Conservation (phyloP, 2,113 vertebrate genomes). For the Anthoscopus minutus region DNA sequence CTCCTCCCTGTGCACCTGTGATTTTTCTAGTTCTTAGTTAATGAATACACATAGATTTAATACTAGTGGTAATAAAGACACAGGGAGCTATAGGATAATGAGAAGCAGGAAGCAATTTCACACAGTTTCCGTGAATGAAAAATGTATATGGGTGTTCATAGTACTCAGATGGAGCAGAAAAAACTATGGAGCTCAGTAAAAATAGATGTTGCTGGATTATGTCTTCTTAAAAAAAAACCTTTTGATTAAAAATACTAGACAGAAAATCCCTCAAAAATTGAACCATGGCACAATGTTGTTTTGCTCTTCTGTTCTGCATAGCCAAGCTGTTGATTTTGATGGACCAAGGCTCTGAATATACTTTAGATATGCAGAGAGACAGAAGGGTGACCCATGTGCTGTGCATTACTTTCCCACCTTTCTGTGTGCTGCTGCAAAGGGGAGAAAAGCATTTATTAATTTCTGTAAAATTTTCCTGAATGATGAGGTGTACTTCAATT, state of each 20-base stretch:
- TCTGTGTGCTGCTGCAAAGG: not conserved
- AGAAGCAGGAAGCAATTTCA: not conserved
- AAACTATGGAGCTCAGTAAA: not conserved
- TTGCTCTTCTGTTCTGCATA: not conserved
- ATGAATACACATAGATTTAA: not conserved
- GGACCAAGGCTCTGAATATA: not conserved
- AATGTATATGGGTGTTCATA: not conserved
- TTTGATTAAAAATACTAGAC: not conserved
- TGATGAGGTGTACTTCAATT: not conserved
- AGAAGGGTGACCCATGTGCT: not conserved
- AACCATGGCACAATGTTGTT: not conserved
- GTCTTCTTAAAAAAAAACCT: not conserved
- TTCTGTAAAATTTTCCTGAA: not conserved
- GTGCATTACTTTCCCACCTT: not conserved
- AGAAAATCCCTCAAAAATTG: not conserved
- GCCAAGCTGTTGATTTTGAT: not conserved
- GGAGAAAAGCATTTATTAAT: not conserved
- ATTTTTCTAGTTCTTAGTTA: not conserved
- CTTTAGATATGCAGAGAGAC: not conserved
- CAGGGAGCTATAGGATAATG: not conserved
- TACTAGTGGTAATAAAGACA: not conserved
- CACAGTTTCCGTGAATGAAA: not conserved
- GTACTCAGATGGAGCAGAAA: not conserved
- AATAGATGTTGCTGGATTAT: not conserved
- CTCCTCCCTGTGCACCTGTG: not conserved